A percentile compares a stretch with the other conserved stretches of the same genome.
Evolutionary conservation across 2,888 invertebrate species (phyloP).

Genomic region (Rhagonycha lutea): DNA sequence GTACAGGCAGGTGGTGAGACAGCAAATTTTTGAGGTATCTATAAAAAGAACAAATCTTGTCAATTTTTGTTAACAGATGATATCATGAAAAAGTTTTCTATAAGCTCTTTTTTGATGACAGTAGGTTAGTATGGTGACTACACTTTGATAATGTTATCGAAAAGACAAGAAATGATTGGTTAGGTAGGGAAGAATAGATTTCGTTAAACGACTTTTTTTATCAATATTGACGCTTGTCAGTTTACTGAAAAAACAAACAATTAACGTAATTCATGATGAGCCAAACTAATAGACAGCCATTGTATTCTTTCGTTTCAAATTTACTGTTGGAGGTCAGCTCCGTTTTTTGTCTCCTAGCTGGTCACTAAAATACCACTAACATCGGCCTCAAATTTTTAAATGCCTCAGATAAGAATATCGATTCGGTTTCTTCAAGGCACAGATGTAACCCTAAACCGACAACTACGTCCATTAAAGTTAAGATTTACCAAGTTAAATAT

Average conservation of each 20-base stretch:
- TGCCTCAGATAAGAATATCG: neutral
- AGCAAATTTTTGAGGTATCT: constrained; percentile 21
- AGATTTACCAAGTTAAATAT: neutral
- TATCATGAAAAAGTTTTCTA: constrained; percentile 11
- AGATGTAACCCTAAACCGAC: neutral
- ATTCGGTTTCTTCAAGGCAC: neutral
- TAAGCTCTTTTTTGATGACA: constrained; percentile 2
- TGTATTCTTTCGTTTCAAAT: neutral
- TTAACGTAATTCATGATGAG: constrained; percentile 13
- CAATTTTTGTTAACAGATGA: constrained; percentile 24
- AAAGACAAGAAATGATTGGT: constrained; percentile 9
- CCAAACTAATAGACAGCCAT: neutral
- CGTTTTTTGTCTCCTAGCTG: neutral
- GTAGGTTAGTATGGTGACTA: constrained; percentile 5
- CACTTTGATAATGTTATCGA: neutral
- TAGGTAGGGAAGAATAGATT: constrained; percentile 17
- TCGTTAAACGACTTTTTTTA: constrained; percentile 23
- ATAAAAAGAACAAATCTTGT: constrained; percentile 26
- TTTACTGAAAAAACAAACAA: constrained; percentile 2
- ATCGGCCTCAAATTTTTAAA: neutral
- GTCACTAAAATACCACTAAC: neutral
- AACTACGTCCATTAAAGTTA: neutral
- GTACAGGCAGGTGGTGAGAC: constrained; percentile 24
- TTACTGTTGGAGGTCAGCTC: neutral
- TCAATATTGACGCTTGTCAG: constrained; percentile 27